Conservation (phyloP, 2,113 vertebrate genomes). For the Elephantulus edwardii region DNA sequence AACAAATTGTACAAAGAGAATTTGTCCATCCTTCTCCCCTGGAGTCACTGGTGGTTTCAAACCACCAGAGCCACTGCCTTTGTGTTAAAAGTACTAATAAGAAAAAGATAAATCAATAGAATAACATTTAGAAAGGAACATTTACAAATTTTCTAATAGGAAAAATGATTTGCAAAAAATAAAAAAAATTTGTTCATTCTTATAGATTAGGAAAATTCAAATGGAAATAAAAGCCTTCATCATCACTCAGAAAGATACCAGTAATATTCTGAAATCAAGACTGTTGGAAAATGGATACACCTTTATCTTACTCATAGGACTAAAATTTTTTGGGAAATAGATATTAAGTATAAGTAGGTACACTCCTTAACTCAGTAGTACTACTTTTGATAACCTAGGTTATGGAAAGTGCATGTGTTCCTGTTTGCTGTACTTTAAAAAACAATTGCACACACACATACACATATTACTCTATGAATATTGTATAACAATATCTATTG, state of each 20-base stretch:
- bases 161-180: not conserved
- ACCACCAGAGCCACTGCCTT: too few relatives aligned
- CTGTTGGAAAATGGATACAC: not conserved
- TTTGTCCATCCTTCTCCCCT: too few relatives aligned
- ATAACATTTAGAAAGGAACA: not conserved
- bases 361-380: not conserved
- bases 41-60: too few relatives aligned
- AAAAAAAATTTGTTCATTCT: not conserved
- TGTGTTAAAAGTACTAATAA: too few relatives aligned
- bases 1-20: too few relatives aligned
- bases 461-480: not conserved
- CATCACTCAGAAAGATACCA: not conserved
- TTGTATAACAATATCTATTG: not conserved
- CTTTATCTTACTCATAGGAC: not conserved
- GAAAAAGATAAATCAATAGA: not conserved
- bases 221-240: not conserved
- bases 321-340: not conserved
- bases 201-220: not conserved
- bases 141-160: not conserved
- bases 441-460: not conserved
- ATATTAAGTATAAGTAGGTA: not conserved
- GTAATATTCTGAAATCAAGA: not conserved
- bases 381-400: not conserved
- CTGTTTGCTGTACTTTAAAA: not conserved
- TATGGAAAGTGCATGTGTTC: not conserved